Percentiles rank a stretch among this genome's conserved stretches.
These are phyloP conservation scores for Agonopterix alstromeriana DNA, from an alignment of 2,888 invertebrate genomes.

Conservation along the genomic window DNA sequence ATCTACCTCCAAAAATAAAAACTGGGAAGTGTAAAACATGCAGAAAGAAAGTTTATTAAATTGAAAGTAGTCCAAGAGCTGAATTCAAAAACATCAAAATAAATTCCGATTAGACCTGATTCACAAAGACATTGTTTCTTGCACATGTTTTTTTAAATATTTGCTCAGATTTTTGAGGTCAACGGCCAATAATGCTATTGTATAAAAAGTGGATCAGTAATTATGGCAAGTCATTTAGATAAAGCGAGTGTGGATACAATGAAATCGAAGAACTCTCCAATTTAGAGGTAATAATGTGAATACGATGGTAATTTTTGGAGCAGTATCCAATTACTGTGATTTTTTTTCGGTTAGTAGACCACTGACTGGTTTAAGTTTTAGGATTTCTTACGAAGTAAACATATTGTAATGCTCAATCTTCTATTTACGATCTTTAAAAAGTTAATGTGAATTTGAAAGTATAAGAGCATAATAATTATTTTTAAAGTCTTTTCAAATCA, in stretches of 20 bases:
- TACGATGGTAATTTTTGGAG: background rate
- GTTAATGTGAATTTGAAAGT: no score
- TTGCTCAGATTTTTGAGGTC: slow-evolving; percentile 15
- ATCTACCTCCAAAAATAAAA: background rate
- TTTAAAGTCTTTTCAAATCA: no score
- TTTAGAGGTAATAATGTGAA: background rate
- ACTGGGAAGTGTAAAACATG: background rate
- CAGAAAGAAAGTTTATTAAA: background rate
- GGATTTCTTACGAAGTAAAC: no score
- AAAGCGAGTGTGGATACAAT: slow-evolving; percentile 3
- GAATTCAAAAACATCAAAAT: slow-evolving; percentile 15
- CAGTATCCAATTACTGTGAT: background rate
- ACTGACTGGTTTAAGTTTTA: background rate
- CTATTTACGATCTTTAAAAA: no score
- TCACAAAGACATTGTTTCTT: slow-evolving; percentile 25
- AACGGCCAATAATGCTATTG: slow-evolving; percentile 7
- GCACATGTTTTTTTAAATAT: slow-evolving; percentile 11
- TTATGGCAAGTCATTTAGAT: slow-evolving; percentile 7
- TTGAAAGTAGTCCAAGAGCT: slow-evolving; percentile 26
- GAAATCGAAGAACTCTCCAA: background rate
- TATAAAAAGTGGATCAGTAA: slow-evolving; percentile 8
- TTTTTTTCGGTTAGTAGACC: background rate
- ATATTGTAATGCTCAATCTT: no score
- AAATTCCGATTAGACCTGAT: slow-evolving; percentile 21
- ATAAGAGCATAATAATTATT: no score